These are phyloP conservation scores for Struthidea cinerea DNA, from an alignment of 2,113 vertebrate genomes.

Conservation along the genomic window DNA sequence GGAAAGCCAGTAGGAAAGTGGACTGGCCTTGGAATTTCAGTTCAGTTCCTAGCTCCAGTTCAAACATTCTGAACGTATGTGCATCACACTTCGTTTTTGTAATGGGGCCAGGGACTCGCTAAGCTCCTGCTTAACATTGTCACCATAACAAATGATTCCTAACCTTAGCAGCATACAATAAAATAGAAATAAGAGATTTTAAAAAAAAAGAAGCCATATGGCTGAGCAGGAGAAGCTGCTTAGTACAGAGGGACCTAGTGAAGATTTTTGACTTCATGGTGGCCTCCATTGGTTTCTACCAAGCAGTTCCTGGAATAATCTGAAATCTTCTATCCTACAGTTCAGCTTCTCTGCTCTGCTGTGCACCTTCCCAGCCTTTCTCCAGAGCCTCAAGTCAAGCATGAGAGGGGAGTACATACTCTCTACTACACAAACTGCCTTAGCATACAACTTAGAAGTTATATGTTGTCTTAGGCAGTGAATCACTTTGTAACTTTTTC, in stretches of 20 bases:
- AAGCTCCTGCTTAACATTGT: not conserved
- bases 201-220: fast-evolving
- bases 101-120: not conserved
- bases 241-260: not conserved
- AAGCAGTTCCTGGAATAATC: not conserved
- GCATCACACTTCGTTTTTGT: not conserved
- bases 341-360: not conserved
- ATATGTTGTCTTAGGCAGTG: not conserved
- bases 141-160: not conserved
- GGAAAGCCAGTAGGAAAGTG: not conserved
- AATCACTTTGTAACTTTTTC: not conserved
- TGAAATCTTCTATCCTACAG: not conserved
- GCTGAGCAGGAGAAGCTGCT: not conserved
- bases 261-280: not conserved
- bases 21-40: not conserved
- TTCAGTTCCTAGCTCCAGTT: not conserved
- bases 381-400: not conserved
- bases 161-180: not conserved
- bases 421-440: not conserved
- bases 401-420: not conserved
- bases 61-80: not conserved
- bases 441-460: not conserved
- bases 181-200: not conserved
- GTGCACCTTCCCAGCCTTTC: not conserved
- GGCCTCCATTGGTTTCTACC: not conserved